Evolutionary conservation across 2,888 invertebrate species (phyloP).

Genomic region (Acronicta aceris): DNA sequence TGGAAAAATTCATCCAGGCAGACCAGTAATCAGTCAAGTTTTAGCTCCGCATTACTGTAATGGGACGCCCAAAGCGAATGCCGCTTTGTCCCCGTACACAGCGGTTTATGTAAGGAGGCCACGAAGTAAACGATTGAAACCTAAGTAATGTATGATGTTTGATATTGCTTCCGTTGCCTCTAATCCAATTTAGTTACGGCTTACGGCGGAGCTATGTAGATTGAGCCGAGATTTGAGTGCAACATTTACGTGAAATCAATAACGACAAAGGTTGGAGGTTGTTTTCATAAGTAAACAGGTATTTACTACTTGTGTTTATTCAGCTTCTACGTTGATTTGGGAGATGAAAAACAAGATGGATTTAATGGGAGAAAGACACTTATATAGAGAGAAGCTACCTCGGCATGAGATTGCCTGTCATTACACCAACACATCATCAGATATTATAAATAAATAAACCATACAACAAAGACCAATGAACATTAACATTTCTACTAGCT

Average conservation of each 20-base stretch:
- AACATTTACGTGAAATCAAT: constrained; percentile 29
- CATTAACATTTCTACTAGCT: too few species aligned
- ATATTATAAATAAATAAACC: too few species aligned
- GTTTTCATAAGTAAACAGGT: constrained; percentile 1
- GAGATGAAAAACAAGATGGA: neutral
- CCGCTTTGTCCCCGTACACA: constrained; percentile 73
- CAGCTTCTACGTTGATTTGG: neutral
- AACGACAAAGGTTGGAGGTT: constrained; percentile 17
- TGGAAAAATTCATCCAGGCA: constrained; percentile 78
- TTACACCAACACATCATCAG: too few species aligned
- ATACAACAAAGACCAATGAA: too few species aligned
- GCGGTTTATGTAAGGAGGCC: constrained; percentile 63
- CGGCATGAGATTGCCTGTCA: too few species aligned
- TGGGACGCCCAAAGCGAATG: constrained; percentile 70
- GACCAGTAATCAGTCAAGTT: constrained; percentile 84
- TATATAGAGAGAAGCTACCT: too few species aligned
- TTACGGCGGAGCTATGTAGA: constrained; percentile 44
- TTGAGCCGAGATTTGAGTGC: constrained; percentile 38
- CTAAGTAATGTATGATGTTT: constrained; percentile 44
- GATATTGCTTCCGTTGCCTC: constrained; percentile 51
- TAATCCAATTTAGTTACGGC: constrained; percentile 50
- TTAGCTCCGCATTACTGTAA: constrained; percentile 83
- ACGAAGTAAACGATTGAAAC: constrained; percentile 50
- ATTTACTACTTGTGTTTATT: neutral
- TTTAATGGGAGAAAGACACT: too few species aligned